A percentile compares a stretch with the other conserved stretches of the same genome.
Evolutionary conservation across 2,113 vertebrate species (phyloP).

Genomic region (Actenoides hombroni): DNA sequence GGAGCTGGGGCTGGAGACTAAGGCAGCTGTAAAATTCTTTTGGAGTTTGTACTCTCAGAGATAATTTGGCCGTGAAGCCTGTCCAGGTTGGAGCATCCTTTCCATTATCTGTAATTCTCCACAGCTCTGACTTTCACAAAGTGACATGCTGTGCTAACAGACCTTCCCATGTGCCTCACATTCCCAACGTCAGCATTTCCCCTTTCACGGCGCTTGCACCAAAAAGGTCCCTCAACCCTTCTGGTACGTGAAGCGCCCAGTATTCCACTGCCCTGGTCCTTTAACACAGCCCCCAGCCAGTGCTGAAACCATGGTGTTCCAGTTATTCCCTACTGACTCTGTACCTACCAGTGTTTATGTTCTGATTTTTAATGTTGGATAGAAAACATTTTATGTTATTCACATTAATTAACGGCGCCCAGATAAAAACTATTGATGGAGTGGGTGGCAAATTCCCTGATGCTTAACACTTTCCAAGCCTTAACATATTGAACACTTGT

Average conservation of each 20-base stretch:
- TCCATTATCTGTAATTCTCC: background rate
- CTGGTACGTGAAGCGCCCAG: rapidly evolving
- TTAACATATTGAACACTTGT: background rate
- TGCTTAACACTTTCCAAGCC: background rate
- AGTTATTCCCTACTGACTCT: rapidly evolving
- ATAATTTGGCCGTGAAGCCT: background rate
- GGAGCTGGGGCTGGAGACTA: background rate
- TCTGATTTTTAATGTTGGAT: background rate
- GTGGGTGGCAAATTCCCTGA: background rate
- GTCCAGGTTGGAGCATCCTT: background rate
- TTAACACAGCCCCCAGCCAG: background rate
- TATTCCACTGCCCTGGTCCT: background rate
- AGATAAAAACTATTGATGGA: background rate
- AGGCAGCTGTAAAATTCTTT: background rate
- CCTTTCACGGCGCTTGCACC: background rate
- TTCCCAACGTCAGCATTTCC: background rate
- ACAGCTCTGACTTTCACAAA: background rate
- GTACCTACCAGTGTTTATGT: too few relatives aligned
- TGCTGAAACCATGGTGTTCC: background rate
- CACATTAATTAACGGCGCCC: background rate
- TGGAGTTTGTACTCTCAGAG: background rate
- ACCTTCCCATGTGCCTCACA: background rate
- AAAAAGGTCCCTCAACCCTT: too few relatives aligned
- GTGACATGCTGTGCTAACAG: background rate
- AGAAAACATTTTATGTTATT: background rate